Evolutionary conservation across 2,797 vertebrate genomes (phyloP).

Genomic region (Masticophis lateralis): DNA sequence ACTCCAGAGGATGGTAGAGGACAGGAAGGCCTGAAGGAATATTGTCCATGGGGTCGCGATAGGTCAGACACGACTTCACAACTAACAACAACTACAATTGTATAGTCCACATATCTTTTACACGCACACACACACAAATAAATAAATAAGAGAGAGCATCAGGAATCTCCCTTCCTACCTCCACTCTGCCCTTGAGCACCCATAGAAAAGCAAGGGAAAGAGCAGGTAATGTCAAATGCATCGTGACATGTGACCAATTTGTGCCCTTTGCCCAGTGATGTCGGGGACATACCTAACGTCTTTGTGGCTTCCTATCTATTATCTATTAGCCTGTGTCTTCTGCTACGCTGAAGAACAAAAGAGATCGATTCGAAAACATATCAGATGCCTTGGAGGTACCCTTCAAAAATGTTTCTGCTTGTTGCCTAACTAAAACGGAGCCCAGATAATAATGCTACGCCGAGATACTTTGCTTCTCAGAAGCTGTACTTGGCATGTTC

Average conservation of each 20-base stretch:
- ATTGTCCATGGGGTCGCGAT: no score
- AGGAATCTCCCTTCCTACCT: no score
- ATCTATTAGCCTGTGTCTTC: not conserved
- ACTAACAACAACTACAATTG: no score
- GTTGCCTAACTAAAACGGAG: not conserved
- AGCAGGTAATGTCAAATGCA: not conserved
- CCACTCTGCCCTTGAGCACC: not conserved
- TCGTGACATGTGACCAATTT: not conserved
- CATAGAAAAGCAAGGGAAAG: not conserved
- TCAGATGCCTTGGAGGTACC: not conserved
- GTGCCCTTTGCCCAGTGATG: not conserved
- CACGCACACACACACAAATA: no score
- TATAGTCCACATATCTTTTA: no score
- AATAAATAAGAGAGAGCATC: no score
- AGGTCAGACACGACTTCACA: no score
- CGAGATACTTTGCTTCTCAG: not conserved
- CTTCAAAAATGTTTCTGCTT: not conserved
- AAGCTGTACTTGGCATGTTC: not conserved
- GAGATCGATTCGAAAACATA: not conserved
- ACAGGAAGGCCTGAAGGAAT: no score
- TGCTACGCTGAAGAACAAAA: not conserved
- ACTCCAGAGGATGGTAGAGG: no score
- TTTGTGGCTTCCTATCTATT: not conserved
- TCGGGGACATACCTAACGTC: not conserved
- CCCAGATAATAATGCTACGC: not conserved